Evolutionary conservation across 2,888 invertebrate species (phyloP).

Genomic region (Ennomos quercinarius): DNA sequence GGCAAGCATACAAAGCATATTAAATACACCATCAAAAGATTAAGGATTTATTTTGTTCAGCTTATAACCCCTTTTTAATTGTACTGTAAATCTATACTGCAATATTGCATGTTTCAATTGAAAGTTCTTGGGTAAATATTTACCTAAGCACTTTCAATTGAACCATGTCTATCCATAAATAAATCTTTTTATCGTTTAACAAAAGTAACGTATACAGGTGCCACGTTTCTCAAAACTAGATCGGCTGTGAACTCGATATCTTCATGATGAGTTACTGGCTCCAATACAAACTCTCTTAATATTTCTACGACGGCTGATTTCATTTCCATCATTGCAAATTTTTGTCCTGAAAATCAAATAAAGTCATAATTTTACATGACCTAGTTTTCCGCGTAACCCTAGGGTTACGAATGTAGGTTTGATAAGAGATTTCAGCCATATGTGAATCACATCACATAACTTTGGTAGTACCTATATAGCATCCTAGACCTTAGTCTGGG

Average conservation of each 20-base stretch:
- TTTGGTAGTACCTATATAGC: too few relatives aligned
- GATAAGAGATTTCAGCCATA: background rate
- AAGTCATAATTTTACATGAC: too few relatives aligned
- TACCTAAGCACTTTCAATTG: background rate
- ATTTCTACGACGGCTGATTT: slow-evolving; percentile 82
- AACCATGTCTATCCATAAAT: background rate
- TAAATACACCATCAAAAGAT: too few relatives aligned
- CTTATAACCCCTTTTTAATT: background rate
- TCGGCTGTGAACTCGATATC: slow-evolving; percentile 67
- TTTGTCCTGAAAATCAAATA: slow-evolving; percentile 79
- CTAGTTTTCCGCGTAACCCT: too few relatives aligned
- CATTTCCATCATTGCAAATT: slow-evolving; percentile 87
- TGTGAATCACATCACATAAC: background rate
- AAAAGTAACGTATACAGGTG: slow-evolving; percentile 70
- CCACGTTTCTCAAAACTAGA: slow-evolving; percentile 66
- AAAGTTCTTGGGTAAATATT: too few relatives aligned
- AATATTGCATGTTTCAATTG: too few relatives aligned
- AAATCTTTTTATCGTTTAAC: slow-evolving; percentile 42
- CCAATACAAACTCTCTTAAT: slow-evolving; percentile 74
- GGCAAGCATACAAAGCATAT: too few relatives aligned
- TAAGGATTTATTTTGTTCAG: too few relatives aligned
- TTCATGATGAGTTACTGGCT: slow-evolving; percentile 75
- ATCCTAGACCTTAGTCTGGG: too few relatives aligned
- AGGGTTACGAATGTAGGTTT: too few relatives aligned
- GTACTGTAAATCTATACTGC: background rate